Conservation (phyloP, 2,888 invertebrate species). For the Prenolepis imparis region DNA sequence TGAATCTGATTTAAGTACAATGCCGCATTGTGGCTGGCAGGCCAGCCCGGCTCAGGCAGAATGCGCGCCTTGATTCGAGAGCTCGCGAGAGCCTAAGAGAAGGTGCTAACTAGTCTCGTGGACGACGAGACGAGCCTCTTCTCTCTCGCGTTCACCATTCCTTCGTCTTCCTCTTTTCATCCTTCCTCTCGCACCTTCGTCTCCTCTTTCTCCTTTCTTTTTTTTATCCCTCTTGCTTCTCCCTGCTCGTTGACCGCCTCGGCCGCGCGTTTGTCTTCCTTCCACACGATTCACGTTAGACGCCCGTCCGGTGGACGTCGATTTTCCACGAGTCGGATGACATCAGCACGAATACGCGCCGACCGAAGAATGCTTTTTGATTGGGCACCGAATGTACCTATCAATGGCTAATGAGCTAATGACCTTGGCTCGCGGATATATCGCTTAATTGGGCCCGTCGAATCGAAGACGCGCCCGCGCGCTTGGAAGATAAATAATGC, state of each 20-base stretch:
- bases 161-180: conserved; percentile 35
- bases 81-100: conserved; percentile 77
- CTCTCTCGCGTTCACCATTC: conserved; percentile 56
- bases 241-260: conserved; percentile 43
- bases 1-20: conserved; percentile 87
- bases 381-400: conserved; percentile 77
- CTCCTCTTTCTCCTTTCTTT: not conserved
- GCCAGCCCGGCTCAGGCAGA: conserved; percentile 74
- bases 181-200: conserved; percentile 10
- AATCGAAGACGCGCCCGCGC: conserved; percentile 60
- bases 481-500: conserved; percentile 54
- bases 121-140: conserved; percentile 72
- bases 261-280: conserved; percentile 65
- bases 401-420: conserved; percentile 78
- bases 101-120: conserved; percentile 84
- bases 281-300: conserved; percentile 67
- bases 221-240: conserved; percentile 13
- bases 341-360: conserved; percentile 76
- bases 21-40: conserved; percentile 82
- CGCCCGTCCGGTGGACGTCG: conserved; percentile 68
- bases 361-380: conserved; percentile 80
- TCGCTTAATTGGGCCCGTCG: conserved; percentile 77
- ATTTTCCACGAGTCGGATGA: conserved; percentile 72
- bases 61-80: conserved; percentile 83
- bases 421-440: conserved; percentile 71